Evolutionary conservation across 2,113 vertebrate species (phyloP).

Genomic region (Eonycteris spelaea): DNA sequence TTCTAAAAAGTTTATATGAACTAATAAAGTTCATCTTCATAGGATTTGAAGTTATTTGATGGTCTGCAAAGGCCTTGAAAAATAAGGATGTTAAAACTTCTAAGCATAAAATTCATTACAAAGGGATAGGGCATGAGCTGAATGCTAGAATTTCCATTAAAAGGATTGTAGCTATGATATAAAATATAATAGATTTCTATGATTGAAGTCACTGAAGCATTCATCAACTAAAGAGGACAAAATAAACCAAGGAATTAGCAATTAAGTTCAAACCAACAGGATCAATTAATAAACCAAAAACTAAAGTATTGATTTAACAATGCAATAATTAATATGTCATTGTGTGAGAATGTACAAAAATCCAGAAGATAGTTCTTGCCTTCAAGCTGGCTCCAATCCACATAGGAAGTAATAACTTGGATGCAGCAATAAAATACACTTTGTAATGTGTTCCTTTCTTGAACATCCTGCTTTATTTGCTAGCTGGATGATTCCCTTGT

Average conservation of each 20-base stretch:
- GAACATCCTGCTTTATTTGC: not conserved
- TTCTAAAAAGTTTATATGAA: too few species aligned
- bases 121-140: not conserved
- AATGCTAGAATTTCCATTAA: not conserved
- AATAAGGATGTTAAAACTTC: not conserved
- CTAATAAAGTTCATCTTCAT: not conserved
- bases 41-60: not conserved
- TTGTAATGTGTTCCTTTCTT: not conserved
- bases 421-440: not conserved
- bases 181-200: not conserved
- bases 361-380: not conserved
- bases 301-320: not conserved
- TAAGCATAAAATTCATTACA: not conserved
- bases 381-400: not conserved
- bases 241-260: not conserved
- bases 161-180: not conserved
- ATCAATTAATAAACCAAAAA: not conserved
- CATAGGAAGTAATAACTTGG: not conserved
- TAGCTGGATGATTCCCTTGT: constrained; percentile 11
- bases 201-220: not conserved
- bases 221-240: not conserved
- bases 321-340: not conserved
- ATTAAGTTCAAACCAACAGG: not conserved
- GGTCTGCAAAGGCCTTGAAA: not conserved
- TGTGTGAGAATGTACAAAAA: not conserved